Base-by-base conservation (phyloP, 1,140 invertebrate species). In the Leptopilina clavipes region DNA sequence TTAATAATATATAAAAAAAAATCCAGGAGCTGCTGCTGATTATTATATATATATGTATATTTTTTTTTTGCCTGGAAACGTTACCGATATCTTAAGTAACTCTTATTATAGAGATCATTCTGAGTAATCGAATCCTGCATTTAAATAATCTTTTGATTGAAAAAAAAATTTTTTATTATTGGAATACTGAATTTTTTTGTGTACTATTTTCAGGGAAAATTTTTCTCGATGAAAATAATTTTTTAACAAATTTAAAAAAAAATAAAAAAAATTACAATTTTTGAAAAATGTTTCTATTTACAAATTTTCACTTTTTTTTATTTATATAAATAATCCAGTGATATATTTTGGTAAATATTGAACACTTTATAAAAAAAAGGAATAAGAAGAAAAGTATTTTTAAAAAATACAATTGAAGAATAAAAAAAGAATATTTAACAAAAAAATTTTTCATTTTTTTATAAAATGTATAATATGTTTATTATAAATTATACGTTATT, bases 51-150 rank as follows among this genome's bases (percentile, higher is more conserved):
- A 31, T 31, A 31, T 31, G 18, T 19, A 7, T 54, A 19, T 40
- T 40, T 40, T 40, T 40, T 40, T n/a, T 52, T 52, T 8, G 48
- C 48, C 48, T 52, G 48, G 48, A 52, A 52, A 52, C 14, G 48
- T 52, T 52, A 52, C 48, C 48, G n/a, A 52, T 52, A 76, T 73
- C 73, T 79, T 79, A 79, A 79, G 78, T 79, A 79, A 79, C 75
- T 76, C 72, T 76, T 76, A 79, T 59, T 72, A 74, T 74, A 76
- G 78, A 79, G 78, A 79, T 79, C 78, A 79, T 79, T 76, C 54
- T 52, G 48, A 52, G 48, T 52, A 52, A 52, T 52, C 48, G 37
- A 52, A 17, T n/a, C 48, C 14, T 17, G 48, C 48, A 17, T 31
- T 31, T 12, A 17, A 52, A 17, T 17, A 17, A 52, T 52, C 48